Percentiles rank a stretch among this genome's conserved stretches.
Conservation (phyloP, 2,888 invertebrate species). For the Pycnomerus fuliginosus region DNA sequence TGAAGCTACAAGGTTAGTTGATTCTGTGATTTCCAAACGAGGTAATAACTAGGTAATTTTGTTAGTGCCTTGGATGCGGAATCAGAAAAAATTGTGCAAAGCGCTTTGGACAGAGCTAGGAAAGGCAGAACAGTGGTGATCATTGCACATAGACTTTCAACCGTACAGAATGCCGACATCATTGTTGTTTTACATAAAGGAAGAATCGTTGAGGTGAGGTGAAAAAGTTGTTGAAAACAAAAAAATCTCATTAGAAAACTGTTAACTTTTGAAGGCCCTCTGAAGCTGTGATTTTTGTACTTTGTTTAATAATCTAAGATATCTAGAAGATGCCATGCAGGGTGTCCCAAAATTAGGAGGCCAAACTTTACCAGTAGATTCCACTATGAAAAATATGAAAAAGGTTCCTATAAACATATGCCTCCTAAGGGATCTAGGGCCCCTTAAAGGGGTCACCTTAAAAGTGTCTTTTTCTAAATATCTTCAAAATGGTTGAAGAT, state of each 20-base stretch:
- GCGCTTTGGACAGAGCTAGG: constrained; percentile 80
- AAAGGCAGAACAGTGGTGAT: constrained; percentile 89
- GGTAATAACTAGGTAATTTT: constrained; percentile 29
- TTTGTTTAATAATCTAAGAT: background rate
- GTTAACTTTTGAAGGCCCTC: no score
- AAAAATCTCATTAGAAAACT: no score
- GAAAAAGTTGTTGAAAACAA: background rate
- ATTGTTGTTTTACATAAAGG: constrained; percentile 90
- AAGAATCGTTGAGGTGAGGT: constrained; percentile 72
- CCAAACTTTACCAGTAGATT: no score
- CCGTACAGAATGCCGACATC: constrained; percentile 85
- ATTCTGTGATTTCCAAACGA: constrained; percentile 5
- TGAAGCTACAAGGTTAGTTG: constrained; percentile 96
- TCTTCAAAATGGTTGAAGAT: no score
- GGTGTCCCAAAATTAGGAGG: no score
- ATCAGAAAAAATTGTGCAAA: constrained; percentile 88
- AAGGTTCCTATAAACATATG: no score
- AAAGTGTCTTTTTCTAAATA: no score
- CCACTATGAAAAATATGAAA: no score
- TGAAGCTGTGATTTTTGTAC: background rate
- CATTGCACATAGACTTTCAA: constrained; percentile 92
- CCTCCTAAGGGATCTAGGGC: no score
- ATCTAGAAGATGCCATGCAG: no score
- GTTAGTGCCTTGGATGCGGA: constrained; percentile 89
- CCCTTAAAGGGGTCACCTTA: no score